Conservation (phyloP, 2,797 vertebrate genomes). For the Thalassophryne amazonica region DNA sequence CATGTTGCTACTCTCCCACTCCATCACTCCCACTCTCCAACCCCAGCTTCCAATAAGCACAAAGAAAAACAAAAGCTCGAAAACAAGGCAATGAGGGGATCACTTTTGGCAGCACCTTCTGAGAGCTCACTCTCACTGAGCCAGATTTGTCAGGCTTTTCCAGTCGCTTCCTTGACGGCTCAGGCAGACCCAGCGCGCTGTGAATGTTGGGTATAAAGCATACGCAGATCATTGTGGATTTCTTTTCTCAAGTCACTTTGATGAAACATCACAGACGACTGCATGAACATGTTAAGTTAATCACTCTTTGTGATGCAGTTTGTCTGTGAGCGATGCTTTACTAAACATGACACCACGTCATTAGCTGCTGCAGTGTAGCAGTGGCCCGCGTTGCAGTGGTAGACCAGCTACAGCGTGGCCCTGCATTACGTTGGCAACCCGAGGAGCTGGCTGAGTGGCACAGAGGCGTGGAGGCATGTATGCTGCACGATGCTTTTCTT, state of each 20-base stretch:
- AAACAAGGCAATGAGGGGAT: conserved; percentile 60
- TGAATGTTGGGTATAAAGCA: conserved; percentile 38
- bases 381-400: too few relatives aligned
- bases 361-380: too few relatives aligned
- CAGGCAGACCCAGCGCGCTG: conserved; percentile 50
- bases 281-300: conserved; percentile 47
- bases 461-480: too few relatives aligned
- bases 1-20: conserved; percentile 38
- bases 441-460: too few relatives aligned
- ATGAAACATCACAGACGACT: conserved; percentile 37
- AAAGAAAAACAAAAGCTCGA: conserved; percentile 59
- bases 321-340: conserved; percentile 42
- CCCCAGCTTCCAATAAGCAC: conserved; percentile 48
- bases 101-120: conserved; percentile 57
- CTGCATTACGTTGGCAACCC: too few relatives aligned
- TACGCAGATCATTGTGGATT: conserved; percentile 39
- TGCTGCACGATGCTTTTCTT: conserved; percentile 16
- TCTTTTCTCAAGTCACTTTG: conserved; percentile 26
- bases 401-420: too few relatives aligned
- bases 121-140: conserved; percentile 48
- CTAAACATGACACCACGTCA: conserved; percentile 54
- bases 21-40: not conserved
- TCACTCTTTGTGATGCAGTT: conserved; percentile 46
- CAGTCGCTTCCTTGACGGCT: conserved; percentile 61
- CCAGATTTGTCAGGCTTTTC: conserved; percentile 69